Evolutionary conservation across 2,797 vertebrate genomes (phyloP), one percentile per base, ranked within the genome.

Genomic region (Cryptoblepharus egeriae): DNA sequence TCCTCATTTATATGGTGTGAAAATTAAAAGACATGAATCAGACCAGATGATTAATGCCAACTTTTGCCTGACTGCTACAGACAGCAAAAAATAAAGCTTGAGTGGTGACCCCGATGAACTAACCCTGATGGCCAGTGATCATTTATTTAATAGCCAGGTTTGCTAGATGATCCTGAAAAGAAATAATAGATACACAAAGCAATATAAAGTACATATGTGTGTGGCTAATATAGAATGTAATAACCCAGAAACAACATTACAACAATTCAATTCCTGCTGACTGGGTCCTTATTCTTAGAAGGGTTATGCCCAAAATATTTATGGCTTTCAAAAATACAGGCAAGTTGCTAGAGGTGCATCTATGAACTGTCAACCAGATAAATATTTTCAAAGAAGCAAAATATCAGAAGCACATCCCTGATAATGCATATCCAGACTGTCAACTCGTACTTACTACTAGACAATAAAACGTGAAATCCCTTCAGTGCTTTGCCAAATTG

Each of bases 21-120:
- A 75, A 60, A 81, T 37, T 32, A 64, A 65, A 18, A 28, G 37
- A 24, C 37, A 12, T 37, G 11, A 39, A 42, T 37, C 67, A 35
- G 39, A 37, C 10, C 3, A 42, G 4, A 37, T 37, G 67, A 28
- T 42, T 42, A 32, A 57, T 42, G 63, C 71, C 60, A 65, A 0
- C 58, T 49, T 65, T 52, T 64, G 67, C 65, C 37, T 80, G 5
- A 1, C 1, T 60, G 55, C 60, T 73, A 55, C 35, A 72, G 35
- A 52, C 60, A 80, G 42, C 42, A 61, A 77, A 10, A 45, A 73
- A 57, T 2, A 35, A 42, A 82, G 39, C 24, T 61, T 71, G 77
- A 78, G 81, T 85, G 80, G 85, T 7, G 16, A 32, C n/a, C n/a
- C n/a, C n/a, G n/a, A 67, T n/a, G 58, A 39, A 37, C 42, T 63